Conservation (phyloP, 2,113 vertebrate genomes). For the Erythrocebus patas region DNA sequence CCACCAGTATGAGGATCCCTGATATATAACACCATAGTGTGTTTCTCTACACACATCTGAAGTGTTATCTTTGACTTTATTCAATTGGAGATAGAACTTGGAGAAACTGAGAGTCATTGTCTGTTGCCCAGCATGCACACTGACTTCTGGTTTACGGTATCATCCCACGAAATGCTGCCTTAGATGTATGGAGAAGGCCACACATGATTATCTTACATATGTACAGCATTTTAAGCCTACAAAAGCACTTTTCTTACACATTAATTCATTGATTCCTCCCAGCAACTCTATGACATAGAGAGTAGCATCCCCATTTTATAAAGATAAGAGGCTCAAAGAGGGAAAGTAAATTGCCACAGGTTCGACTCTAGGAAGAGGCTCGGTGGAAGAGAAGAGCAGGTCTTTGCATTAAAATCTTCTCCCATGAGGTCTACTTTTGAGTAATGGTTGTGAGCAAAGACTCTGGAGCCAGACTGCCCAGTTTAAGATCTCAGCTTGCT, state of each 20-base stretch:
- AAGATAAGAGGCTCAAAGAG: background rate
- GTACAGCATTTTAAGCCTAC: background rate
- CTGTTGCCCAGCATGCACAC: no score
- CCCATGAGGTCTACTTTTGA: background rate
- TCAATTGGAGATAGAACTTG: background rate
- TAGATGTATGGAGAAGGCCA: background rate
- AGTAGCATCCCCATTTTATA: background rate
- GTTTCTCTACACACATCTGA: background rate
- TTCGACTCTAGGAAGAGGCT: background rate
- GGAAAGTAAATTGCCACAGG: background rate
- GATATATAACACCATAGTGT: background rate
- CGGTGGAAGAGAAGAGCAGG: fast-evolving
- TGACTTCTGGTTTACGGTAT: background rate
- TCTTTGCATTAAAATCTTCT: background rate
- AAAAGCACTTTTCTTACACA: background rate
- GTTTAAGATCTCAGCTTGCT: background rate
- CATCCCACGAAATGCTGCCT: background rate
- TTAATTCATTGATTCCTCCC: background rate
- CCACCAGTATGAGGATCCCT: background rate
- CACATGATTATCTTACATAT: background rate
- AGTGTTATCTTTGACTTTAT: background rate
- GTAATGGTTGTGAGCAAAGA: background rate
- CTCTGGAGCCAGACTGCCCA: background rate
- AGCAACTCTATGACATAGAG: background rate
- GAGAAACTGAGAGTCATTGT: background rate